Evolutionary conservation across 1,140 invertebrate genomes (phyloP).

Genomic region (Zaprionus davidi): DNA sequence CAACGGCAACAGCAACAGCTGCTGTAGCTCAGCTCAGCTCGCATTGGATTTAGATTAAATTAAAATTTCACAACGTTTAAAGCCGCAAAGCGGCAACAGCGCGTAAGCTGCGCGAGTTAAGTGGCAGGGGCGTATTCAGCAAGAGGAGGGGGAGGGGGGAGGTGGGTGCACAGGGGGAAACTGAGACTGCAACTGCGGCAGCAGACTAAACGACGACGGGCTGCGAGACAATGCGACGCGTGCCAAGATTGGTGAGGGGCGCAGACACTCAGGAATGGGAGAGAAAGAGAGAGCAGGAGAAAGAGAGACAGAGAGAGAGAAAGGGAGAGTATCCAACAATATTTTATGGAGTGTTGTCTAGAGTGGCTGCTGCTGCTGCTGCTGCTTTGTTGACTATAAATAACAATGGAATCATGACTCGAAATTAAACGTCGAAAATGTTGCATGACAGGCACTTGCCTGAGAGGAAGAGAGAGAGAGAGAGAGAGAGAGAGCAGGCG

Average conservation of each 20-base stretch:
- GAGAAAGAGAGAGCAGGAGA: too few species aligned
- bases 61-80: background rate
- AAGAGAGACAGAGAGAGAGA: background rate
- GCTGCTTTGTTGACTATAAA: constrained; percentile 73
- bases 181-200: constrained; percentile 3
- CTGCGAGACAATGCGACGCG: constrained; percentile 49
- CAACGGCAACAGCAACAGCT: background rate
- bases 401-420: constrained; percentile 81
- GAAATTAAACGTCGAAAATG: constrained; percentile 74
- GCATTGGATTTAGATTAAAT: constrained; percentile 1
- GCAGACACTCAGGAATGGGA: background rate
- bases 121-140: background rate
- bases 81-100: constrained; percentile 4
- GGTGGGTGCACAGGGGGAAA: background rate
- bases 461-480: background rate
- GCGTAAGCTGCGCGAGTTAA: background rate
- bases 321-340: constrained; percentile 45
- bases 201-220: constrained; percentile 56
- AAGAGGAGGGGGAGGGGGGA: constrained; percentile 28
- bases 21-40: background rate
- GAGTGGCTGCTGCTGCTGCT: constrained; percentile 58
- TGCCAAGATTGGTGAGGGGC: constrained; percentile 37
- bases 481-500: too few species aligned
- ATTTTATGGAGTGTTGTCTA: constrained; percentile 78
- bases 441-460: constrained; percentile 19